phyloP scores from a whole-genome alignment of 1,140 invertebrate genomes.

The Drosophila rufa region DNA sequence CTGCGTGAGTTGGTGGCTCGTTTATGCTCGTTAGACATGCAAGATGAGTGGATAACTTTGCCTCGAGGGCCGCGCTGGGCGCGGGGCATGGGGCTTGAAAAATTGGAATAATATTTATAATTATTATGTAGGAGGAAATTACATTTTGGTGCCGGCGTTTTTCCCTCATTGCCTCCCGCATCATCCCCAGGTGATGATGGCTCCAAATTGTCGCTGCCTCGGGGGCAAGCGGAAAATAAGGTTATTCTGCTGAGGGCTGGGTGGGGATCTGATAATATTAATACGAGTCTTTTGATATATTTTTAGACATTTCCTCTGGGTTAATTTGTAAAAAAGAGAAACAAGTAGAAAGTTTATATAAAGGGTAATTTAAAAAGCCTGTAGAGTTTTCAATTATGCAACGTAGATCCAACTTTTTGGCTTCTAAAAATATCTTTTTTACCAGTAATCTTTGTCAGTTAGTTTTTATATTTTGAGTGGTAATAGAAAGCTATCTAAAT shows the following conservation, averaged over 20 bases:
- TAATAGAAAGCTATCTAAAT: no score
- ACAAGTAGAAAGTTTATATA: not conserved
- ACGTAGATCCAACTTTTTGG: no score
- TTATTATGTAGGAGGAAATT: constrained; percentile 59
- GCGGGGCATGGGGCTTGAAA: constrained; percentile 15
- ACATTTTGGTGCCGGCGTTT: constrained; percentile 38
- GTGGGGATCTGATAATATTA: not conserved
- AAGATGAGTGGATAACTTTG: constrained; percentile 58
- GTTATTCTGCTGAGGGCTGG: constrained; percentile 17
- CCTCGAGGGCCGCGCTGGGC: constrained; percentile 17
- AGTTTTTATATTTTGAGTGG: no score
- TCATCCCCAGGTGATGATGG: constrained; percentile 17
- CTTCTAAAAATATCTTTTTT: no score
- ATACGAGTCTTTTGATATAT: constrained; percentile 8
- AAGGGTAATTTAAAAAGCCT: not conserved
- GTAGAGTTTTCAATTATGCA: not conserved
- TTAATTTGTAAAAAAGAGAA: not conserved
- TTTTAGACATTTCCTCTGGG: constrained; percentile 1
- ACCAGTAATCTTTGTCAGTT: no score
- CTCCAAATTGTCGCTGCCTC: constrained; percentile 31
- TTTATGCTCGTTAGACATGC: constrained; percentile 58
- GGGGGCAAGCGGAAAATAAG: constrained; percentile 35
- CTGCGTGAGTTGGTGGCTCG: constrained; percentile 52
- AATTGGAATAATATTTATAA: constrained; percentile 67
- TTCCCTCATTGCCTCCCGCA: constrained; percentile 1